These are phyloP conservation scores for Pangasius krempfi DNA, from an alignment of 2,797 vertebrate species.

Conservation along the genomic window DNA sequence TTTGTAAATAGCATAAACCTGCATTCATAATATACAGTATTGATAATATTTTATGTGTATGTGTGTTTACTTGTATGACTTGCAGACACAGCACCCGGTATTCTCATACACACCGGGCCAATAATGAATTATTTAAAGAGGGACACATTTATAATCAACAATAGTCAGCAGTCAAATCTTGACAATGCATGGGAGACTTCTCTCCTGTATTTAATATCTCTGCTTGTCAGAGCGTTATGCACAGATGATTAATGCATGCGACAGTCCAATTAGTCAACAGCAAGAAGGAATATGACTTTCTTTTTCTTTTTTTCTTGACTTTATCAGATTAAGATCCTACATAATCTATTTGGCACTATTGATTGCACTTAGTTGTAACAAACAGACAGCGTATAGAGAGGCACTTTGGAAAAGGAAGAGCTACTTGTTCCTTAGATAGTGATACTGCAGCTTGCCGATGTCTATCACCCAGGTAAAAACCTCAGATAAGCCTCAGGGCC, in stretches of 20 bases:
- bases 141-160: slow-evolving; percentile 58
- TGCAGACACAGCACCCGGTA: slow-evolving; percentile 20
- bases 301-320: slow-evolving; percentile 55
- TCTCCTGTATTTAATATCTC: slow-evolving; percentile 57
- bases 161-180: slow-evolving; percentile 53
- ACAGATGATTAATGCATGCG: slow-evolving; percentile 60
- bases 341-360: slow-evolving; percentile 76
- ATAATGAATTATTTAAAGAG: slow-evolving; percentile 58
- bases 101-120: slow-evolving; percentile 20
- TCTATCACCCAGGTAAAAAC: slow-evolving; percentile 60
- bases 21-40: neutral
- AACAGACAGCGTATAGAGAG: slow-evolving; percentile 59
- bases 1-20: neutral
- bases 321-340: slow-evolving; percentile 75
- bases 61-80: neutral
- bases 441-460: slow-evolving; percentile 64
- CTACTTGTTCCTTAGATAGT: slow-evolving; percentile 67
- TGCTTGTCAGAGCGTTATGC: slow-evolving; percentile 53
- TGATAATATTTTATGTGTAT: neutral
- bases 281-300: slow-evolving; percentile 56
- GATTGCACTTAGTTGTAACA: slow-evolving; percentile 64
- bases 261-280: slow-evolving; percentile 65
- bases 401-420: slow-evolving; percentile 66
- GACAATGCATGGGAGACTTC: slow-evolving; percentile 60
- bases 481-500: slow-evolving; percentile 55